phyloP scores from a whole-genome alignment of 2,113 vertebrate species.

The Thymallus thymallus region DNA sequence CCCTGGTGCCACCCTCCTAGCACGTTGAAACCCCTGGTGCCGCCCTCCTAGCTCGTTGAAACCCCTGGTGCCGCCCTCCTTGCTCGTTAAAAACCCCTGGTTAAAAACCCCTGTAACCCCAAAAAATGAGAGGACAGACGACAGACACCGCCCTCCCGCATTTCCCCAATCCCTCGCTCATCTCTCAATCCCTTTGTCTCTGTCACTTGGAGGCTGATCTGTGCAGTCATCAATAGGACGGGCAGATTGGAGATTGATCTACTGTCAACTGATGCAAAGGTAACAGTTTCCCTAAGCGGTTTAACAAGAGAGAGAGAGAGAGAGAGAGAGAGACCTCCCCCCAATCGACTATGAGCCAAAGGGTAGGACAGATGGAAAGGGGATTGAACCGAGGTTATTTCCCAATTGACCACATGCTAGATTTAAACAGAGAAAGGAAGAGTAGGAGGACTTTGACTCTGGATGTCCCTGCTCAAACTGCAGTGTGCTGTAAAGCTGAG shows the following conservation, averaged over 20 bases:
- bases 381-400: neutral
- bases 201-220: slow-evolving; percentile 11
- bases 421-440: too few species aligned
- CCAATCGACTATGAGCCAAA: too few species aligned
- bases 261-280: neutral
- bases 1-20: too few species aligned
- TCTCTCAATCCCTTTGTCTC: neutral
- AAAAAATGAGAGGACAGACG: neutral
- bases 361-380: neutral
- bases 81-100: too few species aligned
- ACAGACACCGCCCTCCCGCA: neutral
- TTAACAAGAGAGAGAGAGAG: neutral
- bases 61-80: too few species aligned
- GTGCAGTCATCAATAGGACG: slow-evolving; percentile 11
- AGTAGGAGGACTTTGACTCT: neutral
- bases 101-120: neutral
- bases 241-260: slow-evolving; percentile 13
- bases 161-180: neutral
- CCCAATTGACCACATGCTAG: neutral
- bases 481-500: neutral
- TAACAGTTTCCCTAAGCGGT: neutral
- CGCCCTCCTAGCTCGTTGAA: too few species aligned
- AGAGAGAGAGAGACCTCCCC: neutral
- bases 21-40: too few species aligned
- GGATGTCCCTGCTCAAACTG: neutral